phyloP scores from a whole-genome alignment of 1,140 invertebrate genomes.

The Anoplophora glabripennis region DNA sequence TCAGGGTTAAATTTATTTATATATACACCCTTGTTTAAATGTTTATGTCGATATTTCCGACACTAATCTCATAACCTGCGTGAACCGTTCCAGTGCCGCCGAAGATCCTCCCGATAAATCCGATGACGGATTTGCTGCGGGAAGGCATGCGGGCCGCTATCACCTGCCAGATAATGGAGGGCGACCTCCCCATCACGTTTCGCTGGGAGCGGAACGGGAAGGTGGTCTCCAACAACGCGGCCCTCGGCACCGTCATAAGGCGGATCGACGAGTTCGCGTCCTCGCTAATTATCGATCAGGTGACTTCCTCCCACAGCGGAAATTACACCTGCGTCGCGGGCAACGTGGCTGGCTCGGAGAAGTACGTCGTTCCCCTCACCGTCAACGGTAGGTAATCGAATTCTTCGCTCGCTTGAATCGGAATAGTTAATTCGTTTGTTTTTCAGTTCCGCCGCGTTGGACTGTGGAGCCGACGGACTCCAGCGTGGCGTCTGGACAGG shows the following conservation, averaged over 20 bases:
- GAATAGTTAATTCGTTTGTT: constrained; percentile 11
- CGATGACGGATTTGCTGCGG: constrained; percentile 73
- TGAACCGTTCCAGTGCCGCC: constrained; percentile 79
- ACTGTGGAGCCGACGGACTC: constrained; percentile 83
- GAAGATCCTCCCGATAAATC: constrained; percentile 82
- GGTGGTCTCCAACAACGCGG: constrained; percentile 54
- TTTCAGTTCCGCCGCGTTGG: constrained; percentile 88
- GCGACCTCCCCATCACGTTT: constrained; percentile 89
- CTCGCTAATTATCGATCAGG: constrained; percentile 82
- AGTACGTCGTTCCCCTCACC: constrained; percentile 71
- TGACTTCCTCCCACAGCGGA: constrained; percentile 77
- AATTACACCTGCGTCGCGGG: constrained; percentile 87
- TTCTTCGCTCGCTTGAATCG: neutral
- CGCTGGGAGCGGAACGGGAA: constrained; percentile 80
- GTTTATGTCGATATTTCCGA: too few relatives aligned
- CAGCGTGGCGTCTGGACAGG: constrained; percentile 79
- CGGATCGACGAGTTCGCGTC: constrained; percentile 83
- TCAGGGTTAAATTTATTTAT: too few relatives aligned
- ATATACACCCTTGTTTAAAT: too few relatives aligned
- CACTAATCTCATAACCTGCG: constrained; percentile 29
- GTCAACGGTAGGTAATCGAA: constrained; percentile 68
- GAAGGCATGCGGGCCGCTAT: constrained; percentile 91
- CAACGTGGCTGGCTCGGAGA: constrained; percentile 76
- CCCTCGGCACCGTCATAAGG: constrained; percentile 58
- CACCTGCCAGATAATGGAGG: constrained; percentile 90